Evolutionary conservation across 2,113 vertebrate species (phyloP), one percentile per base, ranked within the genome.

Genomic region (Coptodon rendalli): DNA sequence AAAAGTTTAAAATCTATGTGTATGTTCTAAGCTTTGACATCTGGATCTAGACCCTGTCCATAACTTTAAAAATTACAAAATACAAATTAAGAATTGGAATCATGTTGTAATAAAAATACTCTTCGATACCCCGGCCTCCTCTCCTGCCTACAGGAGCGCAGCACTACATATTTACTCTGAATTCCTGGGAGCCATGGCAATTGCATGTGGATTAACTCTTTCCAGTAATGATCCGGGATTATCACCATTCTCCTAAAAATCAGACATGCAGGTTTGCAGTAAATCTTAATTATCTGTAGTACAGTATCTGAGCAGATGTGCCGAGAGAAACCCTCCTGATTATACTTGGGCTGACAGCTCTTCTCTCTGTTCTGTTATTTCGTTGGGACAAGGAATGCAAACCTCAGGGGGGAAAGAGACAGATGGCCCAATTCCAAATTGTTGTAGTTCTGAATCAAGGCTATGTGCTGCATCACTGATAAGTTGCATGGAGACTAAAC

Each of bases 151-250:
- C 45, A 88, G 43, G 76, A 79, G 82, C 56, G 40, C 57, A 82
- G 40, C 53, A 3, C 88, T 86, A 89, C 89, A 89, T 89, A 90
- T 94, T 93, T 92, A 89, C 43, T 11, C 88, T 31, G 83, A 92
- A 95, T 92, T 94, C 93, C 93, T 89, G 48, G 91, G 85, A 89
- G 89, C 86, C 92, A 92, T 93, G 91, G 91, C 59, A 56, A 94
- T 95, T 82, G 87, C 84, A 85, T 88, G 79, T 89, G 86, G 90
- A 93, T 95, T 93, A 94, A 84, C 71, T 76, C 78, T 91, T 86
- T 89, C 78, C 36, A n/a, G 29, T 84, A 91, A 89, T 24, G 80
- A 89, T 82, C 45, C 59, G 53, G 81, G 83, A 87, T 93, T 83
- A 82, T 87, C 78, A 54, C 68, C 48, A 71, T 36, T 61, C 71